Evolutionary conservation across 2,888 invertebrate genomes (phyloP).

Genomic region (Papilio elwesi): DNA sequence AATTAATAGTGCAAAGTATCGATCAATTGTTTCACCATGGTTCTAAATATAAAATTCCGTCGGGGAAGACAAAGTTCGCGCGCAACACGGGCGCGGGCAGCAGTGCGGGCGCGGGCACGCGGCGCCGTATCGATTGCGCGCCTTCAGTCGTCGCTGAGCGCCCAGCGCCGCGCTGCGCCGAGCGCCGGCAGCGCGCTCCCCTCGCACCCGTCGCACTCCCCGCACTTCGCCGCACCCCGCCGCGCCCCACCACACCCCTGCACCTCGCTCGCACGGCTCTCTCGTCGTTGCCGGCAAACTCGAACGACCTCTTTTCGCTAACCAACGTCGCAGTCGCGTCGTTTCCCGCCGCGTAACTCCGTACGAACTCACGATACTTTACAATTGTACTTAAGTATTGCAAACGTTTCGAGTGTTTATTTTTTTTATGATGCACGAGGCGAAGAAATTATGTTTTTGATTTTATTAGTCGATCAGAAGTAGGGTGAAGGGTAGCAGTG

Average conservation of each 20-base stretch:
- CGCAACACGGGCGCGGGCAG: conserved; percentile 80
- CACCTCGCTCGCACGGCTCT: conserved; percentile 59
- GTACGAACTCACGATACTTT: conserved; percentile 59
- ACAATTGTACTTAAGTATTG: conserved; percentile 9
- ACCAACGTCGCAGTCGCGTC: conserved; percentile 79
- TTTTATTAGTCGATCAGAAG: conserved; percentile 14
- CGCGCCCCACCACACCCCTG: too few relatives aligned
- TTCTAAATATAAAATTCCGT: conserved; percentile 84
- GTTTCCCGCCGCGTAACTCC: conserved; percentile 78
- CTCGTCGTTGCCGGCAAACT: conserved; percentile 79
- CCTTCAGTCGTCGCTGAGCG: conserved; percentile 80
- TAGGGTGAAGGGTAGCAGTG: conserved; percentile 50
- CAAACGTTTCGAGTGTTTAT: conserved; percentile 8
- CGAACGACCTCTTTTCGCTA: conserved; percentile 82
- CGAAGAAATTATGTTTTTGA: conserved; percentile 8
- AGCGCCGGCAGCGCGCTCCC: conserved; percentile 67
- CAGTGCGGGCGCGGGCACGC: conserved; percentile 68
- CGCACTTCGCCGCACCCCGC: too few relatives aligned
- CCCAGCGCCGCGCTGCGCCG: conserved; percentile 82
- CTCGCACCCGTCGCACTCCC: conserved; percentile 55
- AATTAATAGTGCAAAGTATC: conserved; percentile 83
- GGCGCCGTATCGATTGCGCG: conserved; percentile 81
- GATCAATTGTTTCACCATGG: conserved; percentile 83
- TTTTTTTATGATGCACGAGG: conserved; percentile 23
- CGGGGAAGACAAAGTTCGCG: conserved; percentile 83